Evolutionary conservation across 2,888 invertebrate genomes (phyloP).

Genomic region (Spodoptera exigua): DNA sequence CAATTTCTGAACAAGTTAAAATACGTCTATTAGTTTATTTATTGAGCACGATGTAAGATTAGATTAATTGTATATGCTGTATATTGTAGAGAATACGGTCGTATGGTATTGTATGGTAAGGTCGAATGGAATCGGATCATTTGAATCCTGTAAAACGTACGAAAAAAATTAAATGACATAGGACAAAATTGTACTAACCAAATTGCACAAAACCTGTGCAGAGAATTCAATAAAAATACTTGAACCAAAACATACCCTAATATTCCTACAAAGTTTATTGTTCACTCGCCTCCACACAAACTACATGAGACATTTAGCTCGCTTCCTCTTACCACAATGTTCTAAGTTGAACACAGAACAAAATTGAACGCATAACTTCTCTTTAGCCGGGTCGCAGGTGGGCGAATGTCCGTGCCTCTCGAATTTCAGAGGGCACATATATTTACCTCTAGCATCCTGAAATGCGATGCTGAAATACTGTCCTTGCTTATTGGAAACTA

Average conservation of each 20-base stretch:
- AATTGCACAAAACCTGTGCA: neutral
- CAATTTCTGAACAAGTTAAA: too few species aligned
- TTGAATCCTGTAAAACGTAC: too few species aligned
- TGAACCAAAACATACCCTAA: neutral
- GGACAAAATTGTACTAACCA: neutral
- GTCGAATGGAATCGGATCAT: too few species aligned
- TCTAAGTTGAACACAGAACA: slow-evolving; percentile 47
- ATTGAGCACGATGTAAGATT: too few species aligned
- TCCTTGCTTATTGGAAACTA: slow-evolving; percentile 56
- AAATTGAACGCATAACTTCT: slow-evolving; percentile 79
- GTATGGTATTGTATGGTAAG: too few species aligned
- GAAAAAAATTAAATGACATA: too few species aligned
- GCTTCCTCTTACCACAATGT: slow-evolving; percentile 30
- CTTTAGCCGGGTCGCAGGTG: slow-evolving; percentile 71
- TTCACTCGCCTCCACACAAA: slow-evolving; percentile 10
- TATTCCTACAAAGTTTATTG: slow-evolving; percentile 20
- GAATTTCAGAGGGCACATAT: slow-evolving; percentile 57
- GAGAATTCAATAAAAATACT: neutral
- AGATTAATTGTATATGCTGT: too few species aligned
- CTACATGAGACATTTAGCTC: slow-evolving; percentile 19
- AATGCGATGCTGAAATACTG: slow-evolving; percentile 56
- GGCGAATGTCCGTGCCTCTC: slow-evolving; percentile 58
- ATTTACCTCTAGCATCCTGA: slow-evolving; percentile 49
- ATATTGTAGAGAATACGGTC: too few species aligned
- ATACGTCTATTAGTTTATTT: too few species aligned